Evolutionary conservation across 2,797 vertebrate species (phyloP).

Genomic region (Notoglanidium macrostoma): DNA sequence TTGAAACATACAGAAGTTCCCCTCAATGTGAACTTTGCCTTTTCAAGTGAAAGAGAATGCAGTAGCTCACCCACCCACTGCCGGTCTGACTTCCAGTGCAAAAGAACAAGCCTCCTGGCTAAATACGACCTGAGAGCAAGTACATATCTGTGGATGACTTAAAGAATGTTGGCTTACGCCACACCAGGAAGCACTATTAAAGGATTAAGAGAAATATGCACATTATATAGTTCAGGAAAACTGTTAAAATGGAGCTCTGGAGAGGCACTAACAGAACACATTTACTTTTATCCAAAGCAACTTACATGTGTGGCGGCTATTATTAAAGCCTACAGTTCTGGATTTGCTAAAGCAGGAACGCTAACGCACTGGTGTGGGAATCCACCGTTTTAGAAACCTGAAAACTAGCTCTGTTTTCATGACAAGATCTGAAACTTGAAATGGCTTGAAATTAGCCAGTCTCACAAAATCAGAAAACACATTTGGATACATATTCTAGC

Average conservation of each 20-base stretch:
- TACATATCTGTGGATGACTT: slow-evolving; percentile 13
- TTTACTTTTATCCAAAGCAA: background rate
- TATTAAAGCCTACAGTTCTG: background rate
- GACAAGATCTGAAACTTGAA: background rate
- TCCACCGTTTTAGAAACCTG: background rate
- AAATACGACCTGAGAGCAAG: slow-evolving; percentile 18
- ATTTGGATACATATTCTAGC: background rate
- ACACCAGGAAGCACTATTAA: slow-evolving; percentile 33
- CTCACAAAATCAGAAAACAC: background rate
- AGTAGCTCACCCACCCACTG: slow-evolving; percentile 31
- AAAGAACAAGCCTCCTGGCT: slow-evolving; percentile 39
- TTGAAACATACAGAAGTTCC: slow-evolving; percentile 20
- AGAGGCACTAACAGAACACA: background rate
- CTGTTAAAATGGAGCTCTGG: background rate
- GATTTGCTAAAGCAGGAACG: background rate
- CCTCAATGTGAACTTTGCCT: slow-evolving; percentile 32
- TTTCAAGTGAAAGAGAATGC: slow-evolving; percentile 34
- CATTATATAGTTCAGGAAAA: slow-evolving; percentile 16
- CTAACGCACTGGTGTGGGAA: background rate
- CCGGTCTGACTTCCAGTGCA: slow-evolving; percentile 40
- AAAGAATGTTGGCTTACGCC: slow-evolving; percentile 28
- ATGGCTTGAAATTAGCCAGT: background rate
- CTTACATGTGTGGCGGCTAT: background rate
- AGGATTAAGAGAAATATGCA: slow-evolving; percentile 33
- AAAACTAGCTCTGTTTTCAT: background rate